A percentile compares a stretch with the other conserved stretches of the same genome.
phyloP scores from a whole-genome alignment of 1,140 invertebrate species.

The Achatina immaculata region DNA sequence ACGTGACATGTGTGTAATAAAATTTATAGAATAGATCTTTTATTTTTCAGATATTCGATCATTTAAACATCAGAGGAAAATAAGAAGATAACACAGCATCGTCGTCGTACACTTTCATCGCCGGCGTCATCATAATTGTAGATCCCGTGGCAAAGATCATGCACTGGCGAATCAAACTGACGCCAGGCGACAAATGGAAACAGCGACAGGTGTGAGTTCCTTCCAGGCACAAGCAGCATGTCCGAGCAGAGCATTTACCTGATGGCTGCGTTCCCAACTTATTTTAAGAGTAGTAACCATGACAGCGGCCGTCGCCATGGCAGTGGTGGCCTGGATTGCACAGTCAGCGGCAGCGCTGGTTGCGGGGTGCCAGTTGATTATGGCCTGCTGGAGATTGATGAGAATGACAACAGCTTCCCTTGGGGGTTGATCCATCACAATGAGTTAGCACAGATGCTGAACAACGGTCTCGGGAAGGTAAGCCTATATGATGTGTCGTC shows the following conservation, averaged over 20 bases:
- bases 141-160: neutral
- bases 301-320: neutral
- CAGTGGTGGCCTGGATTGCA: neutral
- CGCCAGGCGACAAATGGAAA: constrained; percentile 22
- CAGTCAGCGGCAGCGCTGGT: neutral
- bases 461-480: constrained; percentile 54
- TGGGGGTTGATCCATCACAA: constrained; percentile 44
- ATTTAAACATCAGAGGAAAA: neutral
- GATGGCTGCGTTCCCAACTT: constrained; percentile 30
- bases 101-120: neutral
- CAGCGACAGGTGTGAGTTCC: neutral
- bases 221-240: neutral
- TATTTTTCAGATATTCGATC: neutral
- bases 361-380: neutral
- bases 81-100: neutral
- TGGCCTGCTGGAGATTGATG: constrained; percentile 37
- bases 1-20: no score
- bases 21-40: no score
- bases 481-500: neutral
- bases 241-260: constrained; percentile 15
- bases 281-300: neutral
- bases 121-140: neutral
- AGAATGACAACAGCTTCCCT: constrained; percentile 45
- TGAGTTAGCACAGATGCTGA: constrained; percentile 49
- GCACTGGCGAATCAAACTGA: constrained; percentile 7